phyloP scores from a whole-genome alignment of 2,888 invertebrate genomes.

The Apocheima hispidaria region DNA sequence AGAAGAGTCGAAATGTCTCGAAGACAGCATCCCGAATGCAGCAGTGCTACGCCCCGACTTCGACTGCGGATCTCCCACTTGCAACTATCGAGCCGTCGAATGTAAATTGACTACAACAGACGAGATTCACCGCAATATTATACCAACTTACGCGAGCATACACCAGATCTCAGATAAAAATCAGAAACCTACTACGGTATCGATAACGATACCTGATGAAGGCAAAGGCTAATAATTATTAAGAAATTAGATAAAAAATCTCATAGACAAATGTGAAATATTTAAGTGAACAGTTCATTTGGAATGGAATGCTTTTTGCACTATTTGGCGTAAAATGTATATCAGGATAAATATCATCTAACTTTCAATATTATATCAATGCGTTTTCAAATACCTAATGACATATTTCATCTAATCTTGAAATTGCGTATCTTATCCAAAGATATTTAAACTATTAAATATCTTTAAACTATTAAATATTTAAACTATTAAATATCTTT shows the following conservation, averaged over 20 bases:
- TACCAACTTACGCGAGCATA: conserved; percentile 53
- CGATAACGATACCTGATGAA: conserved; percentile 86
- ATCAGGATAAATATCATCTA: conserved; percentile 7
- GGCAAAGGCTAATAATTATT: conserved; percentile 78
- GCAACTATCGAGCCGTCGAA: conserved; percentile 80
- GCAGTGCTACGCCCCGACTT: conserved; percentile 72
- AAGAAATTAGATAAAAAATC: conserved; percentile 48
- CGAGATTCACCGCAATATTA: conserved; percentile 66
- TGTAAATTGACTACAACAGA: conserved; percentile 81
- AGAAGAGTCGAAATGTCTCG: conserved; percentile 70
- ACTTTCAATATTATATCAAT: conserved; percentile 4
- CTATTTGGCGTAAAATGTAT: conserved; percentile 49
- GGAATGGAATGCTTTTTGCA: conserved; percentile 46
- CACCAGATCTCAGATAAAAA: conserved; percentile 58
- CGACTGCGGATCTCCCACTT: conserved; percentile 76
- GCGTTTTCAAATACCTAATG: conserved; percentile 32
- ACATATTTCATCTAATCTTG: neutral
- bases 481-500: too few relatives aligned
- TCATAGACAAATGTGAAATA: conserved; percentile 33
- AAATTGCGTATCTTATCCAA: too few relatives aligned
- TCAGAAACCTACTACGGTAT: conserved; percentile 81
- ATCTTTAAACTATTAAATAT: too few relatives aligned
- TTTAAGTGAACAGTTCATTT: conserved; percentile 54
- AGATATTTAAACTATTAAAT: too few relatives aligned
- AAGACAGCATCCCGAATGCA: conserved; percentile 75